A percentile compares a stretch with the other conserved stretches of the same genome.
phyloP scores from a whole-genome alignment of 2,888 invertebrate genomes.

The Spicauda simplicius region DNA sequence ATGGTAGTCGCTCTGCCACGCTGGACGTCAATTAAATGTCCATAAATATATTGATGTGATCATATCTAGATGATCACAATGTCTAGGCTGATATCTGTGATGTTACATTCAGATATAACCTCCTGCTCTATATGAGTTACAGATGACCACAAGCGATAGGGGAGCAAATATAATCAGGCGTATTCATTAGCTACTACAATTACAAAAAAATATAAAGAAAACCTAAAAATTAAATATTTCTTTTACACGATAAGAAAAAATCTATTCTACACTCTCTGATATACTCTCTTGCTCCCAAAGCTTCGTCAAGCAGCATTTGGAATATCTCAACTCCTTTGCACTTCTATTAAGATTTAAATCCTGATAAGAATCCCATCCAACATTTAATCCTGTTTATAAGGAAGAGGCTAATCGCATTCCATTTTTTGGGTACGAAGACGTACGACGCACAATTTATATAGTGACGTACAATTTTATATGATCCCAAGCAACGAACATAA shows the following conservation, averaged over 20 bases:
- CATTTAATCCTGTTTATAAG: constrained; percentile 13
- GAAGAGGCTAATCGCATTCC: constrained; percentile 13
- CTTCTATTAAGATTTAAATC: constrained; percentile 26
- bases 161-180: too few relatives aligned
- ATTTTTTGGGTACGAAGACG: constrained; percentile 51
- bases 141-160: too few relatives aligned
- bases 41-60: too few relatives aligned
- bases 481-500: constrained; percentile 4
- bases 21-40: too few relatives aligned
- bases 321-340: constrained; percentile 23
- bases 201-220: too few relatives aligned
- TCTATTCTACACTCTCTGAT: neutral
- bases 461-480: constrained; percentile 23
- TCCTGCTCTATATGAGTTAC: too few relatives aligned
- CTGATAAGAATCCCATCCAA: constrained; percentile 19
- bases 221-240: too few relatives aligned
- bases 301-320: constrained; percentile 4
- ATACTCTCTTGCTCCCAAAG: neutral
- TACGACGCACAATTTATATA: constrained; percentile 42
- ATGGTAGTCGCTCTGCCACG: too few relatives aligned
- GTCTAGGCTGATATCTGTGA: too few relatives aligned
- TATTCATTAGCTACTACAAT: too few relatives aligned
- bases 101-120: too few relatives aligned
- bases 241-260: neutral
- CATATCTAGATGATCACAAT: too few relatives aligned